Conservation (phyloP, 2,888 invertebrate species). For the Epinotia ramella region DNA sequence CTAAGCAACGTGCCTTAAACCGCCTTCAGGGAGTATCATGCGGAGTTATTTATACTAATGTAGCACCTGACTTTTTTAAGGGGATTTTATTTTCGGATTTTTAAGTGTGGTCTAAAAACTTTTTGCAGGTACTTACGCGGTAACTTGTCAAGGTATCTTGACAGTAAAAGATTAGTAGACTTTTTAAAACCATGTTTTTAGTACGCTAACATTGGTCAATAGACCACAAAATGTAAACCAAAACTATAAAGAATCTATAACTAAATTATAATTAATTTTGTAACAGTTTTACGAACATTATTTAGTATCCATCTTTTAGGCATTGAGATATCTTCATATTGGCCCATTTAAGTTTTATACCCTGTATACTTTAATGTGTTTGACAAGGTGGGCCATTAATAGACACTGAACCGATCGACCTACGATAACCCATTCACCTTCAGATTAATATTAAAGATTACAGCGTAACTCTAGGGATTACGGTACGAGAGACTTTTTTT, state of each 20-base stretch:
- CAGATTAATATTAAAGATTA: background rate
- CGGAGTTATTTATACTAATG: background rate
- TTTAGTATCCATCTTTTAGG: too few relatives aligned
- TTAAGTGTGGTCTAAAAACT: background rate
- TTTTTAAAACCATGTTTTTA: background rate
- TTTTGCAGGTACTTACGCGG: background rate
- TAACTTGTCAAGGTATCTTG: too few relatives aligned
- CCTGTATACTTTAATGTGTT: too few relatives aligned
- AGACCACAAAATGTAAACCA: too few relatives aligned
- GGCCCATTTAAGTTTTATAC: too few relatives aligned
- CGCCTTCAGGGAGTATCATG: background rate
- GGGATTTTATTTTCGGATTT: background rate
- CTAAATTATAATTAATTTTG: too few relatives aligned
- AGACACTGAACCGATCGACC: background rate
- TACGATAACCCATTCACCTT: background rate
- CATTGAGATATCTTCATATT: too few relatives aligned
- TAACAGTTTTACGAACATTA: too few relatives aligned
- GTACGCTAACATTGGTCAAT: too few relatives aligned
- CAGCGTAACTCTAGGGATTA: background rate
- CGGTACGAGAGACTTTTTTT: too few relatives aligned
- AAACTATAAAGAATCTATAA: too few relatives aligned
- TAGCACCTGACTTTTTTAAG: background rate
- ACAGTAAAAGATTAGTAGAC: background rate
- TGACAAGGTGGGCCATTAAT: background rate
- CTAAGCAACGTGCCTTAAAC: slow-evolving; percentile 3